Evolutionary conservation across 2,113 vertebrate species (phyloP).

Genomic region (Calyptomena viridis): DNA sequence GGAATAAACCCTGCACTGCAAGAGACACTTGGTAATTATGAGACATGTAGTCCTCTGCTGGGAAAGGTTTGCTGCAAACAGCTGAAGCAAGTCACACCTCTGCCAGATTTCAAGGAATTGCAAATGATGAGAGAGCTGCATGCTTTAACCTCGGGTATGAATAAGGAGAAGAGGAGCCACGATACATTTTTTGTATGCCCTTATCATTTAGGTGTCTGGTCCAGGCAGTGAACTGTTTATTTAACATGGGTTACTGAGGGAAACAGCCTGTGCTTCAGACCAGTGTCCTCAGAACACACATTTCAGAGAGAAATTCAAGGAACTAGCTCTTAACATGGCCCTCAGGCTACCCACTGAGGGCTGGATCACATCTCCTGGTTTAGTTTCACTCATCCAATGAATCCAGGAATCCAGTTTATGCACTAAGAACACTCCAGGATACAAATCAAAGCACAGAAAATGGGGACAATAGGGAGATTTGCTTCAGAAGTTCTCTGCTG

Average conservation of each 20-base stretch:
- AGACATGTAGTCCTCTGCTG: neutral
- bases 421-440: neutral
- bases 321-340: neutral
- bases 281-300: accelerated
- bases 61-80: neutral
- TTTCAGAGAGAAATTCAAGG: neutral
- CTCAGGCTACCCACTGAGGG: neutral
- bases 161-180: neutral
- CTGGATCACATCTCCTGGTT: neutral
- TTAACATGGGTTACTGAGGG: neutral
- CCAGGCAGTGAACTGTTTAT: neutral
- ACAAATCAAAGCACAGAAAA: neutral
- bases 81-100: neutral
- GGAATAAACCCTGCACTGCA: neutral
- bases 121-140: neutral
- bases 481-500: neutral
- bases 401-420: neutral
- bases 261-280: neutral
- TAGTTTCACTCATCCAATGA: neutral
- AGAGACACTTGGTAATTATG: neutral
- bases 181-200: neutral
- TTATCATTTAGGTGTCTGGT: neutral
- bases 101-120: neutral
- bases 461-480: neutral
- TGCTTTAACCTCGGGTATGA: neutral